phyloP scores from a whole-genome alignment of 1,140 invertebrate genomes.

The Marisa cornuarietis region DNA sequence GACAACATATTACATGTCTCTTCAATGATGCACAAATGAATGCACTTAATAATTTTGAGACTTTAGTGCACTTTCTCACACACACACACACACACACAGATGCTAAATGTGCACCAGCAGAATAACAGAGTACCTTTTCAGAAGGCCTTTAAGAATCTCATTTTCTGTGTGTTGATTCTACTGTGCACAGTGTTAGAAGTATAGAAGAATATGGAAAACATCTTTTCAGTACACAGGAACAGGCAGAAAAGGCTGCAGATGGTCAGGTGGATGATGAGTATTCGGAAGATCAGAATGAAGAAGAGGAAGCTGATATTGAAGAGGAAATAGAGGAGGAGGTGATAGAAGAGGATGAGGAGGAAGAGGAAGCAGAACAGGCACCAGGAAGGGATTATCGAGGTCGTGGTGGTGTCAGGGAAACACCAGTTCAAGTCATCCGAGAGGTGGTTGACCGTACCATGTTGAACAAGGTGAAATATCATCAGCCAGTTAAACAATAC shows the following conservation, averaged over 20 bases:
- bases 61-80: too few species aligned
- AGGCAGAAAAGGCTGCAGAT: conserved; percentile 33
- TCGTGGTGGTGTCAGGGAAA: conserved; percentile 12
- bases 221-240: conserved; percentile 5
- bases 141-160: too few species aligned
- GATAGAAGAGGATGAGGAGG: conserved; percentile 30
- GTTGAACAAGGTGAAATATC: conserved; percentile 1
- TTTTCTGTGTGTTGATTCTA: too few species aligned
- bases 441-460: conserved; percentile 9
- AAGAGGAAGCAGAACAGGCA: conserved; percentile 13
- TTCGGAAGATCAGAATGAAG: conserved; percentile 42
- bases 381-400: background rate
- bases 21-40: too few species aligned
- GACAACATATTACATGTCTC: too few species aligned
- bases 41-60: too few species aligned
- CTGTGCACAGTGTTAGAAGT: background rate
- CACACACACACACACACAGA: too few species aligned
- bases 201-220: background rate
- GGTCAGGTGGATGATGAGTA: conserved; percentile 36
- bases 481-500: too few species aligned
- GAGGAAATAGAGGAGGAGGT: conserved; percentile 43
- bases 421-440: conserved; percentile 24
- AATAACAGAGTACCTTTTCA: too few species aligned
- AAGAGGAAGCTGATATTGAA: conserved; percentile 47
- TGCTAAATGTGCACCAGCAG: too few species aligned